phyloP scores from a whole-genome alignment of 2,113 vertebrate species.

The Trochalopteron elliotii region DNA sequence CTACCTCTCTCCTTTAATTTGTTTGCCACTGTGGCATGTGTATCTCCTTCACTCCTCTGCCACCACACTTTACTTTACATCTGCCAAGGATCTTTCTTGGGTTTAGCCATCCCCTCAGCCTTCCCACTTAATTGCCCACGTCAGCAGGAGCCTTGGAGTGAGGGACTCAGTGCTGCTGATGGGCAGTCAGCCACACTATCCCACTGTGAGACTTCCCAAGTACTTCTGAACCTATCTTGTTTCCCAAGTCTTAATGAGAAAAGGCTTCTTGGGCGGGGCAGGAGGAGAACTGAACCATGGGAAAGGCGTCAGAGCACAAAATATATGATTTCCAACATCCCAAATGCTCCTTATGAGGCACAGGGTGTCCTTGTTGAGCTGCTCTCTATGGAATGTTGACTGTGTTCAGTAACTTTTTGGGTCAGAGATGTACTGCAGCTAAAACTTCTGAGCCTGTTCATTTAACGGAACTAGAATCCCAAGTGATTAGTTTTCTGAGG shows the following conservation, averaged over 20 bases:
- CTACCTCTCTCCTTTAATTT: not conserved
- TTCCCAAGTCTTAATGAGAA: not conserved
- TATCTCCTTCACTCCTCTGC: not conserved
- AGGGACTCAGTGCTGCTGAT: not conserved
- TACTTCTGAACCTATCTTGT: not conserved
- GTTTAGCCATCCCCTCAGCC: not conserved
- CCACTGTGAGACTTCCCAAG: not conserved
- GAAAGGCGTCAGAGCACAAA: not conserved
- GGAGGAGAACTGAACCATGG: not conserved
- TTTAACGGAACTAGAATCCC: conserved; percentile 17
- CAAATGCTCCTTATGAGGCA: not conserved
- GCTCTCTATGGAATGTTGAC: not conserved
- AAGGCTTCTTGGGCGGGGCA: not conserved
- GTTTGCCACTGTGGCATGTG: not conserved
- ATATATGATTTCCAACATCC: not conserved
- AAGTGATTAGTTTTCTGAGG: conserved; percentile 36
- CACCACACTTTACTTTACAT: not conserved
- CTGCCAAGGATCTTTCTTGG: not conserved
- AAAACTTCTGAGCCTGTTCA: not conserved
- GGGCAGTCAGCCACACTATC: not conserved
- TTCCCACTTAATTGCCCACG: not conserved
- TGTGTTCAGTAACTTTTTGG: not conserved
- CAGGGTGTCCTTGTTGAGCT: not conserved
- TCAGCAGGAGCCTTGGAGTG: accelerated
- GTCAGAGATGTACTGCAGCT: not conserved